phyloP scores from a whole-genome alignment of 53 echinoderm and acorn worm species.

The Antedon mediterranea region DNA sequence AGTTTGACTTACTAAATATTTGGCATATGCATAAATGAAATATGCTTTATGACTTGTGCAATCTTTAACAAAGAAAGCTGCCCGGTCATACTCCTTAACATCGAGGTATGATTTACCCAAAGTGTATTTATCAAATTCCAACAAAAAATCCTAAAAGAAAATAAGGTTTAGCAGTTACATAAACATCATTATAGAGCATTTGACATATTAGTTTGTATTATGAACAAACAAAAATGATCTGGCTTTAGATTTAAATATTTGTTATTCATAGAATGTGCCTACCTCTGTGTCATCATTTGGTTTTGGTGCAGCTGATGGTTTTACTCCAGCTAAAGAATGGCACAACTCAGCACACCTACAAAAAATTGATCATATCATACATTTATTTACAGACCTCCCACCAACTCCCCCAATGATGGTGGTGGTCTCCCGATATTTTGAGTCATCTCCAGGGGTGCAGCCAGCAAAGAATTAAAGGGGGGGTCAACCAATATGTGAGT shows the following conservation, averaged over 20 bases:
- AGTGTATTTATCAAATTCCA: conserved; percentile 78
- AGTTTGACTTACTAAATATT: conserved; percentile 64
- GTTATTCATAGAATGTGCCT: background rate
- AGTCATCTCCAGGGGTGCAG: too few relatives aligned
- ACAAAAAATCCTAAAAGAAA: conserved; percentile 40
- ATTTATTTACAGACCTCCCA: too few relatives aligned
- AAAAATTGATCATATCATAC: too few relatives aligned
- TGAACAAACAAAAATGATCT: too few relatives aligned
- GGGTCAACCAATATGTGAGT: too few relatives aligned
- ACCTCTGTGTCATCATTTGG: conserved; percentile 13
- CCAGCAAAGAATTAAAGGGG: too few relatives aligned
- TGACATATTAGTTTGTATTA: too few relatives aligned
- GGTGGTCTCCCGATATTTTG: too few relatives aligned
- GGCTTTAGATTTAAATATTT: too few relatives aligned
- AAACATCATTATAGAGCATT: too few relatives aligned
- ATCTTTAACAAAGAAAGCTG: conserved; percentile 80
- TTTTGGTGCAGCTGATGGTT: conserved; percentile 17
- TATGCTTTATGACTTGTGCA: conserved; percentile 63
- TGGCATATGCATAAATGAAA: conserved; percentile 79
- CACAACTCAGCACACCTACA: conserved; percentile 93
- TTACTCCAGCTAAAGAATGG: conserved; percentile 41
- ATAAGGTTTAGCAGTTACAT: too few relatives aligned
- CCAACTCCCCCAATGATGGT: too few relatives aligned
- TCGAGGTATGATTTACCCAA: conserved; percentile 91
- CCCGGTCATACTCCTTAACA: conserved; percentile 82